phyloP scores from a whole-genome alignment of 2,113 vertebrate species.

The Ameiurus melas region DNA sequence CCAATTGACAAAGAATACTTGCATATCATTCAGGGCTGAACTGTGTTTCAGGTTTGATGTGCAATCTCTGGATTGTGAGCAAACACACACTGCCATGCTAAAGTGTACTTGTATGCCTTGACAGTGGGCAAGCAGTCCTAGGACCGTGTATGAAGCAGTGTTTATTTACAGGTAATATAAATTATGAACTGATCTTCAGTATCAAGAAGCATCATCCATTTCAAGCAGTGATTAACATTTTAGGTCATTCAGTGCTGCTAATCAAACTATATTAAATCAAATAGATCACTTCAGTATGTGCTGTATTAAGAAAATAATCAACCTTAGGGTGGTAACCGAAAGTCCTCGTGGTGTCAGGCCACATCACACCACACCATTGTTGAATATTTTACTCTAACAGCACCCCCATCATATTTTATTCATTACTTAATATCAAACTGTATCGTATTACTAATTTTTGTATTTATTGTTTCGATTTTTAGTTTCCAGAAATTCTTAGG shows the following conservation, averaged over 20 bases:
- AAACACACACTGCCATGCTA: conserved; percentile 22
- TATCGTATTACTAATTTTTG: neutral
- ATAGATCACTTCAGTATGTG: neutral
- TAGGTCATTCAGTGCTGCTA: neutral
- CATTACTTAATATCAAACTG: neutral
- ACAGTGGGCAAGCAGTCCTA: neutral
- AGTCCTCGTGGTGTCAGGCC: neutral
- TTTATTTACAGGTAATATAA: neutral
- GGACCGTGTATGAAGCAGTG: neutral
- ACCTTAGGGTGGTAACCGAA: neutral
- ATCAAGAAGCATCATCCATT: neutral
- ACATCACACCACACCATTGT: neutral
- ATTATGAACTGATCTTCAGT: neutral
- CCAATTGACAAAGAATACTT: conserved; percentile 39
- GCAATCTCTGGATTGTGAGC: conserved; percentile 5
- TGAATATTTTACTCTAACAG: neutral
- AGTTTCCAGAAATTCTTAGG: neutral
- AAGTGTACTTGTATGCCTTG: conserved; percentile 15
- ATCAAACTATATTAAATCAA: neutral
- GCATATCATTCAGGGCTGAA: conserved; percentile 38
- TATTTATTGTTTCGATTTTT: neutral
- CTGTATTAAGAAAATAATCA: neutral
- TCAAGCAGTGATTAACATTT: neutral
- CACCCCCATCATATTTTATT: neutral
- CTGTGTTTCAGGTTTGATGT: conserved; percentile 27